phyloP scores from a whole-genome alignment of 2,888 invertebrate species.

The Rutpela maculata region DNA sequence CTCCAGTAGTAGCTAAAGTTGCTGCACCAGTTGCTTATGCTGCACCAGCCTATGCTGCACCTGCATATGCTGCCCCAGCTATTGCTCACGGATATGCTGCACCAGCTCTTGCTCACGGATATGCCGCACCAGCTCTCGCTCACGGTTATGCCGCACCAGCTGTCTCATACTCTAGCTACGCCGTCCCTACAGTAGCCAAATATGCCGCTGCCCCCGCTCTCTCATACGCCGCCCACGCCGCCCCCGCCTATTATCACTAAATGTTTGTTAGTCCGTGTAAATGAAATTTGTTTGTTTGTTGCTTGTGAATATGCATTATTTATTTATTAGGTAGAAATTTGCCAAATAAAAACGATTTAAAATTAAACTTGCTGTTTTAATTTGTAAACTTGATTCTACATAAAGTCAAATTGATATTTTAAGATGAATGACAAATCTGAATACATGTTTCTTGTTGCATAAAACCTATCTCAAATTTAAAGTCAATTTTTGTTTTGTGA shows the following conservation, averaged over 20 bases:
- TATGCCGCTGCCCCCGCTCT: constrained; percentile 49
- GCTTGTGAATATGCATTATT: constrained; percentile 41
- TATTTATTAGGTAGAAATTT: constrained; percentile 38
- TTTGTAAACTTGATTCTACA: too few relatives aligned
- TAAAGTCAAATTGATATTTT: too few relatives aligned
- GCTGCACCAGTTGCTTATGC: constrained; percentile 54
- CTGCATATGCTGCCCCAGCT: constrained; percentile 24
- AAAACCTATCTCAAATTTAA: too few relatives aligned
- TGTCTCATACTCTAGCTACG: constrained; percentile 22
- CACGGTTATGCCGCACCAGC: constrained; percentile 53
- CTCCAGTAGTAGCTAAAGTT: constrained; percentile 54
- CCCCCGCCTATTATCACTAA: constrained; percentile 33
- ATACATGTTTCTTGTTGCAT: too few relatives aligned
- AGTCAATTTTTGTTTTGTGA: too few relatives aligned
- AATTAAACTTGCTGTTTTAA: neutral
- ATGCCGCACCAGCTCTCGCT: constrained; percentile 45
- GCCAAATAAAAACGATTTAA: constrained; percentile 31
- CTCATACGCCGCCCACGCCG: constrained; percentile 33
- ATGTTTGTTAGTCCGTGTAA: constrained; percentile 8
- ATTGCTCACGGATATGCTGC: constrained; percentile 40
- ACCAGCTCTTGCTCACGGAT: constrained; percentile 46
- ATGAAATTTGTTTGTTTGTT: constrained; percentile 39
- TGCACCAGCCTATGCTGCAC: constrained; percentile 43
- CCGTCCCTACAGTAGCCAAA: constrained; percentile 30
- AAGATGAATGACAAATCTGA: too few relatives aligned